phyloP scores from a whole-genome alignment of 2,797 vertebrate species.

The Pelodytes ibericus region DNA sequence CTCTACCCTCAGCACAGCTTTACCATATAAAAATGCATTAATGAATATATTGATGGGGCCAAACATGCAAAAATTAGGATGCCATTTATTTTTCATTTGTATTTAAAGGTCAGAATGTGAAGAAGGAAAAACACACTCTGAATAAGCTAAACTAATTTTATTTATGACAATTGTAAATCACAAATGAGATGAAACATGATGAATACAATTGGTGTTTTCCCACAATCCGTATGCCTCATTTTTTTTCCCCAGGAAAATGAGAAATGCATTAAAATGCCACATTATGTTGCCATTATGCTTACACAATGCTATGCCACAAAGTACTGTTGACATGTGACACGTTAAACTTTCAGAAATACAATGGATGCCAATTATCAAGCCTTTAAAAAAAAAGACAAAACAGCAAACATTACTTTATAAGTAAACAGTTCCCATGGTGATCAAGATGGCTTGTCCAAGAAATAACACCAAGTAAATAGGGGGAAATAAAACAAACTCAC shows the following conservation, averaged over 20 bases:
- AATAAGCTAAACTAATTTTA: slow-evolving; percentile 21
- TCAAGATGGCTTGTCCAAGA: background rate
- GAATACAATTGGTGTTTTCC: too few relatives aligned
- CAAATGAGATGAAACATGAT: slow-evolving; percentile 15
- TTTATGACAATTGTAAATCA: slow-evolving; percentile 6
- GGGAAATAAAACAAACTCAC: slow-evolving; percentile 1
- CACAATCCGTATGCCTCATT: background rate
- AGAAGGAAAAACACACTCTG: background rate
- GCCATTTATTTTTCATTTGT: slow-evolving; percentile 23
- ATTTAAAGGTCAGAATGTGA: slow-evolving; percentile 25
- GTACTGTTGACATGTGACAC: slow-evolving; percentile 11
- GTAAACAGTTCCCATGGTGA: slow-evolving; percentile 47
- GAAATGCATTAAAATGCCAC: background rate
- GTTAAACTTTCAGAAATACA: slow-evolving; percentile 10
- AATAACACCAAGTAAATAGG: background rate
- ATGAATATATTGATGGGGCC: slow-evolving; percentile 20
- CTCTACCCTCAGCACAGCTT: background rate
- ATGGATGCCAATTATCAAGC: slow-evolving; percentile 19
- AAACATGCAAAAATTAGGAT: slow-evolving; percentile 10
- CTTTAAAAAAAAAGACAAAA: too few relatives aligned
- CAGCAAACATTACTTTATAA: background rate
- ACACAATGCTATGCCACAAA: slow-evolving; percentile 9
- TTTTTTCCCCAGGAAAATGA: slow-evolving; percentile 1
- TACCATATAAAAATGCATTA: slow-evolving; percentile 7
- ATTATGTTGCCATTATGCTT: slow-evolving; percentile 16